Percentiles rank a stretch among this genome's conserved stretches.
Evolutionary conservation across 2,797 vertebrate species (phyloP).

Genomic region (Lagorchestes hirsutus): DNA sequence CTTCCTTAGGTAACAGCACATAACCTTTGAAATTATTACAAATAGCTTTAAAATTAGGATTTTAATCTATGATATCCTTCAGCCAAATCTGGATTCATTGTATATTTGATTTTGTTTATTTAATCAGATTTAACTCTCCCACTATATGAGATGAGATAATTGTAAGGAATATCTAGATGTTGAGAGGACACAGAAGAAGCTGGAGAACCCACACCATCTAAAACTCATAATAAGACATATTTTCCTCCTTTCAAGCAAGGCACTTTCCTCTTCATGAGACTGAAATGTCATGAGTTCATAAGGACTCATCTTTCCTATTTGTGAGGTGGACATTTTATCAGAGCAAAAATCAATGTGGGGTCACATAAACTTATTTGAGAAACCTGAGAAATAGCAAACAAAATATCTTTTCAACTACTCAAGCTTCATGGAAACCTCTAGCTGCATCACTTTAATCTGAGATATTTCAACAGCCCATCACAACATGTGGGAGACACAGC

Average conservation of each 20-base stretch:
- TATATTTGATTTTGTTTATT: not conserved
- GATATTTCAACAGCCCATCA: not conserved
- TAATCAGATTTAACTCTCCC: not conserved
- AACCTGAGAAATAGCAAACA: conserved; percentile 3
- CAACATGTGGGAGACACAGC: not conserved
- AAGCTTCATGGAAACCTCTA: not conserved
- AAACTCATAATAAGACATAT: not conserved
- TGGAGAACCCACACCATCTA: not conserved
- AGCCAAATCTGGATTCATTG: not conserved
- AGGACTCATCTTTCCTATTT: conserved; percentile 6
- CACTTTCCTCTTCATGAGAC: conserved; percentile 19
- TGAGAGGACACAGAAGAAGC: not conserved
- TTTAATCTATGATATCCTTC: not conserved
- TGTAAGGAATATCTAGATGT: not conserved
- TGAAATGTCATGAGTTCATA: conserved; percentile 9
- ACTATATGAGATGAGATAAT: not conserved
- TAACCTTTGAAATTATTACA: not conserved
- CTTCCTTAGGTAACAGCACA: not conserved
- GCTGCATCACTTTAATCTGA: conserved; percentile 8
- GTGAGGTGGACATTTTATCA: not conserved
- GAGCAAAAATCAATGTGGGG: not conserved
- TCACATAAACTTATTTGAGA: not conserved
- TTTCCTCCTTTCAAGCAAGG: not conserved
- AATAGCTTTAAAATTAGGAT: not conserved
- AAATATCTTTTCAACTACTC: not conserved